Evolutionary conservation across 2,797 vertebrate species (phyloP), one percentile per base, ranked within the genome.

Genomic region (Alauda arvensis): DNA sequence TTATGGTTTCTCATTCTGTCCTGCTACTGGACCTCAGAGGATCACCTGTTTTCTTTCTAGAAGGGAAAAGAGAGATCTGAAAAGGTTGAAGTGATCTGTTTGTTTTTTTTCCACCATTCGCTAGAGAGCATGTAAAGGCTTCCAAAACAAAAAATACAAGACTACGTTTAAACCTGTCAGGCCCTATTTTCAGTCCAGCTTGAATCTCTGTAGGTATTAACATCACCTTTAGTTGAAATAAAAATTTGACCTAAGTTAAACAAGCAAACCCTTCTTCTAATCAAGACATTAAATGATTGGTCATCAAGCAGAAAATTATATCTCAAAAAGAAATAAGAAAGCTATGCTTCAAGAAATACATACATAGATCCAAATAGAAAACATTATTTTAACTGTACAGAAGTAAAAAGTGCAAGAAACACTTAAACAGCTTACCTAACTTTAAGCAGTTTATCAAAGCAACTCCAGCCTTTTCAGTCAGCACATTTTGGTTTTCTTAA

Each of bases 401-500:
- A 88, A 88, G 83, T 88, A 56, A 60, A 29, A 81, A 66, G 18
- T 88, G 48, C 57, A 71, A 67, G 70, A 67, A 89, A 82, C 53
- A 79, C 37, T 94, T 89, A 78, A 89, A 89, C 48, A 85, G 82
- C 77, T 91, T 93, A 84, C 26, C 82, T 33, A 83, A 45, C 26
- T 85, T 92, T 81, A 87, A 93, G 75, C 68, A 85, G 66, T 95
- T 91, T 93, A 87, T 90, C 86, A 89, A 77, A 91, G 88, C 57
- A 93, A 78, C 33, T 77, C 33, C 74, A 90, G 74, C 56, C 84
- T 91, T 87, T 89, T 85, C 62, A 85, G 74, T 92, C 68, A 85
- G 89, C 77, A 87, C 45, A 61, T 91, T 87, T 88, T 49, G 43
- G 12, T 77, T 88, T 88, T 70, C 57, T 75, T 82, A 74, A 70